Evolutionary conservation across 2,888 invertebrate species (phyloP).

Genomic region (Cheilosia grossa): DNA sequence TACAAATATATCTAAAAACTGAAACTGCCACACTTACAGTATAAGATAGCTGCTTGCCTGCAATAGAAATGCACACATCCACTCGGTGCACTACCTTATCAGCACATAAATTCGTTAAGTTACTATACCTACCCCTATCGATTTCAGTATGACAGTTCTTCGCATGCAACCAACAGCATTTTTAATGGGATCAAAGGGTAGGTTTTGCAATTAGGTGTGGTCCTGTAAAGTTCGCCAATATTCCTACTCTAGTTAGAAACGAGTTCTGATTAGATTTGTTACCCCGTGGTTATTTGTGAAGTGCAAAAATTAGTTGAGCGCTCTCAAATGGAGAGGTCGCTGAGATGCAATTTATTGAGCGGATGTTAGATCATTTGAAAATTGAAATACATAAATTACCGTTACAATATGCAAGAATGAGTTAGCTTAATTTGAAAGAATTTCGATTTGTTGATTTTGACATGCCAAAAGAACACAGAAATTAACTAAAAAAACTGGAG

Average conservation of each 20-base stretch:
- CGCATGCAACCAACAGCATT: no score
- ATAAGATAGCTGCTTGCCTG: neutral
- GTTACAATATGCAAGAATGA: no score
- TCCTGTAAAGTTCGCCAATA: neutral
- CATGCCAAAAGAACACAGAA: no score
- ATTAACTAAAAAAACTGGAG: no score
- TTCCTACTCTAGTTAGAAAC: neutral
- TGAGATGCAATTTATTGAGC: neutral
- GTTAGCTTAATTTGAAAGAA: no score
- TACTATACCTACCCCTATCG: slow-evolving; percentile 3
- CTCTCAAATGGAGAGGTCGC: neutral
- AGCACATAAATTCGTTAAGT: slow-evolving; percentile 11
- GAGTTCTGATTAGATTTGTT: neutral
- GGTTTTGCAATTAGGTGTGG: neutral
- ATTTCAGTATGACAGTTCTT: neutral
- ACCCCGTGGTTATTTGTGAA: neutral
- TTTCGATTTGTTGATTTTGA: no score
- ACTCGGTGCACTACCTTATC: neutral
- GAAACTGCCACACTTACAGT: neutral
- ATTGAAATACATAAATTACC: no score
- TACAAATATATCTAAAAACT: no score
- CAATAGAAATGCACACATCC: neutral
- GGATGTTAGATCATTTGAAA: no score
- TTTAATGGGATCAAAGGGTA: neutral
- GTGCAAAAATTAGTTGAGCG: neutral